Evolutionary conservation across 2,888 invertebrate species (phyloP), one percentile per base, ranked within the genome.

Genomic region (Apeira syringaria): DNA sequence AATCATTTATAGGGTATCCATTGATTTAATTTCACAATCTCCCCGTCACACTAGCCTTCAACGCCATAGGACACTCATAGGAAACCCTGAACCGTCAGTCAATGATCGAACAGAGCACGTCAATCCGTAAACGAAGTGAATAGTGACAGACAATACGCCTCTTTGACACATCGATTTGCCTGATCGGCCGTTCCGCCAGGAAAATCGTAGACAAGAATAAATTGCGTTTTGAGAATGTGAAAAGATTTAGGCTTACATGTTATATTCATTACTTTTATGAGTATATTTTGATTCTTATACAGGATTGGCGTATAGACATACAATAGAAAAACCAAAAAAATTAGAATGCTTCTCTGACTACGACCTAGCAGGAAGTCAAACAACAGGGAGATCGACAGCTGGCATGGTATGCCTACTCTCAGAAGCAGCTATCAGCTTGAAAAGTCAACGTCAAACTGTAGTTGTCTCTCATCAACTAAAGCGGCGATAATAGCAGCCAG

Each of bases 141-240:
- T 27, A 24, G 9, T 30, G 35, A 41, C 28, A 31, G 26, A 42
- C 30, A 35, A 10, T 33, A 10, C 25, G 9, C 29, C 34, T 6
- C 12, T 30, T 25, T 42, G 41, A 31, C 41, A 42, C 30, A 42
- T 42, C 35, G 29, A 42, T 35, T 30, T 29, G 29, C 29, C 9
- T 18, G 3, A 34, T n/a, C 20, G 12, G 6, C 12, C 27, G 7
- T 15, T 26, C 15, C 4, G n/a, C 13, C 5, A 8, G 10, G 24
- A 26, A 35, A 27, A 7, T 12, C 2, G 9, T 28, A 9, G 24
- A 9, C 24, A 24, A 1, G 24, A 24, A 24, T 24, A 24, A 24
- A 24, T 24, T 24, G 24, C 24, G 24, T 24, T 24, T 24, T 24
- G 9, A 9, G 24, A 24, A 8, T 24, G n/a, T 9, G 9, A 24